Evolutionary conservation across 2,888 invertebrate species (phyloP), one percentile per base, ranked within the genome.

Genomic region (Napeogenes sylphis): DNA sequence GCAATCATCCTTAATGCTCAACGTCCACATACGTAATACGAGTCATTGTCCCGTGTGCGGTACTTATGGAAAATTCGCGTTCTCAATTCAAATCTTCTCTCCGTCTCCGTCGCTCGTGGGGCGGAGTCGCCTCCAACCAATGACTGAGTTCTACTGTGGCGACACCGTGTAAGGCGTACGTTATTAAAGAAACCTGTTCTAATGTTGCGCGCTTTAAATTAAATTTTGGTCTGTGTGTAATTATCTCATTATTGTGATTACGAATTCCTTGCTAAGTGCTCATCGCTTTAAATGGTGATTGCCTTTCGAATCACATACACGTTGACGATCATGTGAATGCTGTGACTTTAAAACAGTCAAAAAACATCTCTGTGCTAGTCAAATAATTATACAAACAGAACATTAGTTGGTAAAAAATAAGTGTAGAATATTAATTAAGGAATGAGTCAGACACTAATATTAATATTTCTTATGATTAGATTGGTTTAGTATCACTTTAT

Each of bases 31-130:
- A 89, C 88, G 90, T 90, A 89, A 90, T 87, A 85, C 89, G 89
- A 89, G 90, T 90, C 90, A 90, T 90, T 90, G 90, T 90, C 88
- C 90, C 89, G 86, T 83, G 82, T 88, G 87, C 81, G 84, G 87
- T 90, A 88, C 90, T 90, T 90, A 90, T 90, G 90, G 90, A 90
- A 90, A 90, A 90, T 90, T 90, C 90, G 90, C 90, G 88, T 90
- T 89, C 90, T 89, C 89, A 85, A 90, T 90, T 89, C 87, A 89
- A 90, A 90, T 90, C 87, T 89, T 90, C 83, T 82, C 79, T 85
- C 89, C 82, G 85, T 87, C 90, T 90, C 91, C 78, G 85, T 87
- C 88, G 81, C 86, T 79, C 87, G 85, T 84, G 85, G 91, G 91
- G 91, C 90, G 91, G 90, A 87, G 91, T 76, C 89, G 85, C 80